Evolutionary conservation across 2,888 invertebrate genomes (phyloP), one percentile per base, ranked within the genome.

Genomic region (Pyrochroa serraticornis): DNA sequence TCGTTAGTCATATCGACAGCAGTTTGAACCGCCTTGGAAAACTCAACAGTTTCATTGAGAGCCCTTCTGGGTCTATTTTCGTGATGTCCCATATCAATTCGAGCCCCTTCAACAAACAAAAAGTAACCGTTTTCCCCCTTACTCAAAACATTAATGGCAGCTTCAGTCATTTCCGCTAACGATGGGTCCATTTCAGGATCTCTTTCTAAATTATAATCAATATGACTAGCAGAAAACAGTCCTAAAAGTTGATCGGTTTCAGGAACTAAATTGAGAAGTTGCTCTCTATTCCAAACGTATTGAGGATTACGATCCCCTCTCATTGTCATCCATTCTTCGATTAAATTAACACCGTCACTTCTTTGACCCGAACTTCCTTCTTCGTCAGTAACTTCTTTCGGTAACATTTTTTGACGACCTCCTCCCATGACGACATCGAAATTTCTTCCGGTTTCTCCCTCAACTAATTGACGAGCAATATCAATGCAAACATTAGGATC

Each of bases 61-160:
- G 94, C 90, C 22, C 84, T 81, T 31, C 81, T 82, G 0, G 88
- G 88, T 38, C 77, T 76, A 50, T 83, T 87, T 13, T 83, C 83
- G 73, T 93, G 93, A 73, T 91, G 91, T 0, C 86, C 91, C 65
- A 87, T 86, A 76, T 91, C 91, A 63, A 91, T 91, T 72, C 86
- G 82, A 1, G 87, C 87, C 56, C 90, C 89, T 82, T 89, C 89
- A 58, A 93, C 86, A 74, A 93, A 87, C 9, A 93, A 77, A 68
- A 92, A 88, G 74, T 82, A 93, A 0, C 93, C 93, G 7, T 89
- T 82, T 78, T 75, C 62, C 85, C 83, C 8, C 51, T 60, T 62
- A 82, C 84, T 0, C 46, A 95, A 78, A 9, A 91, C 80, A 66
- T 87, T 81, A 48, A 95, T 88, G 0, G 94, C 93, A 46, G 84